Percentiles rank a stretch among this genome's conserved stretches.
These are phyloP conservation scores for Hydractinia echinata DNA, from an alignment of 30 jellyfish, hydroid and myxozoan genomes.

Conservation along the genomic window DNA sequence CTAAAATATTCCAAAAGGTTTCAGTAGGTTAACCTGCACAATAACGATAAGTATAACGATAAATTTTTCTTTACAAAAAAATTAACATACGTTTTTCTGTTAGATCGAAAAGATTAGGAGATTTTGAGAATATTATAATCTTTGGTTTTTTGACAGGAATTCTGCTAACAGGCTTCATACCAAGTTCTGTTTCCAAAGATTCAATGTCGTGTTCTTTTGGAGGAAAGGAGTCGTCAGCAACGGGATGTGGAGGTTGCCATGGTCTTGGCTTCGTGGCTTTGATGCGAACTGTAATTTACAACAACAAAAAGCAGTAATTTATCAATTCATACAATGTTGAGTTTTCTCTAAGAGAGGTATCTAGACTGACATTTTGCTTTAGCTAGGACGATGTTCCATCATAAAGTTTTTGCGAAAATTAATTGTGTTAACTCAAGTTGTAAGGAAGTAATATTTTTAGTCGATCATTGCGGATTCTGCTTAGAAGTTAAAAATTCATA, in stretches of 20 bases:
- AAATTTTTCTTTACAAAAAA: neutral
- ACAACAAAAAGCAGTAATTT: too few species aligned
- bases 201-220: constrained; percentile 83
- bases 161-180: constrained; percentile 43
- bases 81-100: constrained; percentile 20
- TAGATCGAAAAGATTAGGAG: constrained; percentile 12
- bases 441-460: too few species aligned
- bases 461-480: too few species aligned
- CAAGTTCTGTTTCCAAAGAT: constrained; percentile 66
- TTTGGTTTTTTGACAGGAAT: constrained; percentile 34
- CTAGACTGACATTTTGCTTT: too few species aligned
- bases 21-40: neutral
- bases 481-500: too few species aligned
- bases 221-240: constrained; percentile 65
- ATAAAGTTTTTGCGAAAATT: too few species aligned
- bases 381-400: too few species aligned
- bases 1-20: constrained; percentile 13
- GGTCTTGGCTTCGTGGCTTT: constrained; percentile 4
- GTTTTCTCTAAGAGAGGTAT: too few species aligned
- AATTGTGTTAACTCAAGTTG: too few species aligned
- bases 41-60: neutral
- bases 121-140: constrained; percentile 34
- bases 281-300: constrained; percentile 7
- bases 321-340: too few species aligned
- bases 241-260: constrained; percentile 43